Base-by-base conservation (phyloP, 1,140 invertebrate species). In the Scaptodrosophila lebanonensis region DNA sequence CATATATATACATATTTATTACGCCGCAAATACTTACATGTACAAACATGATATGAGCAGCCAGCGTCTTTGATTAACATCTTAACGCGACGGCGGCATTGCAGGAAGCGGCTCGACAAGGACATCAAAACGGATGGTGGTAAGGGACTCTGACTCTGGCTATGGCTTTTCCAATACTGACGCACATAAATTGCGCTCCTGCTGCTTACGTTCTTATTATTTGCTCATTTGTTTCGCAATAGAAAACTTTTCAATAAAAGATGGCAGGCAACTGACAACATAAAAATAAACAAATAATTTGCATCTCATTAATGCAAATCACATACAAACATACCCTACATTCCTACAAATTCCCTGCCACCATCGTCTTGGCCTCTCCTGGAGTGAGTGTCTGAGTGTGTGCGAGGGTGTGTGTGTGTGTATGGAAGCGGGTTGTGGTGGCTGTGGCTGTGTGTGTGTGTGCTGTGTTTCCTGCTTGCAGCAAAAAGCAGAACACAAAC, bases 221-320 rank as follows among this genome's bases (percentile, higher is more conserved):
- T 76, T 75, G 61, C 71, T 77, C 72, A 71, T 76, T 77, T 66
- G 40, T 58, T 48, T 50, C 33, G 44, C 43, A 54, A 51, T 27
- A 30, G 49, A 48, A 39, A 76, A 76, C 66, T 76, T 76, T 76
- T 76, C 71, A 77, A 76, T 76, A 77, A 76, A 71, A 52, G 50
- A 42, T 53, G 50, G 53, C 59, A 63, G 48, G 22, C 30, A 38
- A 29, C 16, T 25, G 13, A 36, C 57, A 60, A 52, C 57, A 65
- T 33, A 53, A 64, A 76, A 75, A 66, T 66, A 71, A 76, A 76
- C 71, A 76, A 77, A 76, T 76, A 58, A 76, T 76, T 76, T 76
- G 62, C 71, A 76, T 76, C 68, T 66, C 72, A 76, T 76, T 77
- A 76, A 76, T 76, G 66, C 62, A 75, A 76, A 76, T 76, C 66